Base-by-base conservation (phyloP, 2,113 vertebrate genomes). In the Limnothrissa miodon region DNA sequence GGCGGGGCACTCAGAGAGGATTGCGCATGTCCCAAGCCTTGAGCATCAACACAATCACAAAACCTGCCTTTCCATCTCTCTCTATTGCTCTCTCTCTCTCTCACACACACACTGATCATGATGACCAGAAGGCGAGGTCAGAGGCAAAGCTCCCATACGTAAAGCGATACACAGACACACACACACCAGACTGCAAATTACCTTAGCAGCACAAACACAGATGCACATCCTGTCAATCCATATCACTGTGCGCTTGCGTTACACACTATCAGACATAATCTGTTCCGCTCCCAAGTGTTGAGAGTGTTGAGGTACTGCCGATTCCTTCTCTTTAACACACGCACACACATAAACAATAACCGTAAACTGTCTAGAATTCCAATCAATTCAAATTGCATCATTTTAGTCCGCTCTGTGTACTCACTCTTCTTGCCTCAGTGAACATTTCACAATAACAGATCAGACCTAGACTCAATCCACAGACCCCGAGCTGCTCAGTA, bases 151-250 rank as follows among this genome's bases (percentile, higher is more conserved):
- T 74, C 33, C 66, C 25, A 74, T 74, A 74, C 66, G 66, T 36
- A 74, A 74, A 74, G 25, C 29, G 66, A 36, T 17, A 74, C 66
- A 5, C 25, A 36, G 25, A 36, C 62, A 70, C 62, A 33, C 62
- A 70, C 59, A 66, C n/a, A 66, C 10, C 66, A 74, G 66, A 74
- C 66, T 74, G 66, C 66, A 74, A 74, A 74, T 74, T 17, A 74
- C 29, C 66, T 15, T 74, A 36, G 10, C 66, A 74, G 66, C 66
- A 74, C 33, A 74, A 74, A 74, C 66, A 74, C 66, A 74, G 66
- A 74, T 74, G 66, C 66, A 74, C 66, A 74, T 10, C 11, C 29
- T 66, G 59, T 74, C 66, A 13, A 74, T 74, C 66, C 13, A 5
- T 11, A 74, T 74, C 66, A 39, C 10, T 10, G 3, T 4, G 33